Conservation (phyloP, 2,113 vertebrate genomes). For the Mugil cephalus region DNA sequence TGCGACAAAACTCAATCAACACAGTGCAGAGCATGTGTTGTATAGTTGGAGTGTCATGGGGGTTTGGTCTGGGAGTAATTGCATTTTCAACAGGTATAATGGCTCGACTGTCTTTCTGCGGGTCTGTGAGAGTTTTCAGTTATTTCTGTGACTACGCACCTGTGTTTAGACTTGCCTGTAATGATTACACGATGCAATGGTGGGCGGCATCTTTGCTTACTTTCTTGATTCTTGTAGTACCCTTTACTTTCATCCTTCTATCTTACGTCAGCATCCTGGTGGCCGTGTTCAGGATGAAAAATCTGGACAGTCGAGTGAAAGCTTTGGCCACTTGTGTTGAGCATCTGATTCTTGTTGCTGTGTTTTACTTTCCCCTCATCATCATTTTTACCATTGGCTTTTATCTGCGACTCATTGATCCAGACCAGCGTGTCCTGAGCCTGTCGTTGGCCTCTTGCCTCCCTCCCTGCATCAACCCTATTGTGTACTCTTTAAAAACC, state of each 20-base stretch:
- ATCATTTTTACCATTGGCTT: constrained; percentile 9
- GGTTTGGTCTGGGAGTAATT: neutral
- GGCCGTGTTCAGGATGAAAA: constrained; percentile 68
- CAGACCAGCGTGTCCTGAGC: constrained; percentile 43
- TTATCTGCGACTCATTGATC: constrained; percentile 20
- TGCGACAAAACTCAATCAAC: constrained; percentile 63
- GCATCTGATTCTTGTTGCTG: constrained; percentile 59
- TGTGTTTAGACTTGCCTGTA: constrained; percentile 67
- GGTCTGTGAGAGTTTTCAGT: constrained; percentile 55
- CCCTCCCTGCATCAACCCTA: constrained; percentile 62
- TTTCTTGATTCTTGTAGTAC: constrained; percentile 22
- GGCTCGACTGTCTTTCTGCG: constrained; percentile 62
- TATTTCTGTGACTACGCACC: constrained; percentile 75
- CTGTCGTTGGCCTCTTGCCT: constrained; percentile 59
- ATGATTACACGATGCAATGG: constrained; percentile 43
- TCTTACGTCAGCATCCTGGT: constrained; percentile 58
- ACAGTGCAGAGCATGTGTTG: constrained; percentile 50
- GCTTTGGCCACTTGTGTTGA: constrained; percentile 61
- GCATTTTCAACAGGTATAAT: constrained; percentile 25
- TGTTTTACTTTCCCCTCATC: constrained; percentile 56
- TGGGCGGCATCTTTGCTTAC: constrained; percentile 38
- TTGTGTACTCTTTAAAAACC: constrained; percentile 69
- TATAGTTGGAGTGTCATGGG: constrained; percentile 38
- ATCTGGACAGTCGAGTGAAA: constrained; percentile 28
- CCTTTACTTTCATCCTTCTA: constrained; percentile 58